A percentile compares a stretch with the other conserved stretches of the same genome.
Evolutionary conservation across 2,113 vertebrate genomes (phyloP).

Genomic region (Ahaetulla prasina): DNA sequence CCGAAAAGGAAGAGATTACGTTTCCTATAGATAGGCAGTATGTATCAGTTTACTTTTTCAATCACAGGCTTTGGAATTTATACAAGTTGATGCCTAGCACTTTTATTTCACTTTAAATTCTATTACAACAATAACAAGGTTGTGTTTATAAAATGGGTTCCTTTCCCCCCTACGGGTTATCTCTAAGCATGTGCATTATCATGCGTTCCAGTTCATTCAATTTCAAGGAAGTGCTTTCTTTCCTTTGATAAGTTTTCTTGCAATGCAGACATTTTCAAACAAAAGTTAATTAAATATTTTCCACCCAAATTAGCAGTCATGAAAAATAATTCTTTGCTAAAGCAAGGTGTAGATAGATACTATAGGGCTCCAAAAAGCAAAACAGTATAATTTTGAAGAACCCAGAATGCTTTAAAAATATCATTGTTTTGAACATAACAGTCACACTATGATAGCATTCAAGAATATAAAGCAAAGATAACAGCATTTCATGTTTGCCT

Average conservation of each 20-base stretch:
- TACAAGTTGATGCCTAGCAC: neutral
- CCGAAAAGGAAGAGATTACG: conserved; percentile 44
- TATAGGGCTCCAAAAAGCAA: neutral
- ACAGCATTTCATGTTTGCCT: neutral
- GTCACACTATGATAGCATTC: neutral
- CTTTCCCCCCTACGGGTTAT: neutral
- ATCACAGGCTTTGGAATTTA: conserved; percentile 24
- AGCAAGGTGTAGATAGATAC: neutral
- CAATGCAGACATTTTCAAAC: neutral
- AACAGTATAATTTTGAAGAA: neutral
- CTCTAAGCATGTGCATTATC: conserved; percentile 25
- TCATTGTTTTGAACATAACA: neutral
- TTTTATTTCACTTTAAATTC: conserved; percentile 11
- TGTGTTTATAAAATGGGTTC: conserved; percentile 19
- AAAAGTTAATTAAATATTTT: conserved; percentile 9
- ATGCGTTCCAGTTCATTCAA: conserved; percentile 9
- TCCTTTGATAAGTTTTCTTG: conserved; percentile 2
- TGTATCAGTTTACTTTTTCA: conserved; percentile 21
- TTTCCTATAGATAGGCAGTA: conserved; percentile 34
- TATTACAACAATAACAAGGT: conserved; percentile 15
- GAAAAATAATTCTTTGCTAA: neutral
- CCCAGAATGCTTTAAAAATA: neutral
- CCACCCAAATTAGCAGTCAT: neutral
- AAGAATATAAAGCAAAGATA: neutral
- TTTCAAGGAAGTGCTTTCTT: conserved; percentile 13